Conservation (phyloP, 2,888 invertebrate genomes). For the Chouioia cunea region DNA sequence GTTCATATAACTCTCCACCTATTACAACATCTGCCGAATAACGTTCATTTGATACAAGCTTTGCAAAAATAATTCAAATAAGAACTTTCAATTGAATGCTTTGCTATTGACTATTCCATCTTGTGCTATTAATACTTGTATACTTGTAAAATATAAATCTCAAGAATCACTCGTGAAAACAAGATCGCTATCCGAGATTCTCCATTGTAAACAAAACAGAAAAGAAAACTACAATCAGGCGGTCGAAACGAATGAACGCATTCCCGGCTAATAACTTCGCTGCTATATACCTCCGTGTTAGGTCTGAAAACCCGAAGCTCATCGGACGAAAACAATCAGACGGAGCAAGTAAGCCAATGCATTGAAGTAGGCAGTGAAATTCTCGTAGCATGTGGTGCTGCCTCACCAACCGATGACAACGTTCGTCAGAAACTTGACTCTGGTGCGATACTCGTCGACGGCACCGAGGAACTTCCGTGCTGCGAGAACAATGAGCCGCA, state of each 20-base stretch:
- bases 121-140: too few relatives aligned
- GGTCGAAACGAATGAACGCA: not conserved
- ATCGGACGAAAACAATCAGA: slow-evolving; percentile 53
- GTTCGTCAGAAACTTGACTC: slow-evolving; percentile 70
- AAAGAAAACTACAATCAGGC: slow-evolving; percentile 9
- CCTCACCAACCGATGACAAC: slow-evolving; percentile 64
- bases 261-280: slow-evolving; percentile 40
- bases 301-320: slow-evolving; percentile 47
- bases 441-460: slow-evolving; percentile 71
- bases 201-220: slow-evolving; percentile 3
- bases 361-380: slow-evolving; percentile 67
- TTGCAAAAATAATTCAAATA: too few relatives aligned
- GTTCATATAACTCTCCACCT: too few relatives aligned
- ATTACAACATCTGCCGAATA: too few relatives aligned
- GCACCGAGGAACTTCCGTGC: slow-evolving; percentile 78
- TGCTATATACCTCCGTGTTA: slow-evolving; percentile 41
- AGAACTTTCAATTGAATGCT: too few relatives aligned
- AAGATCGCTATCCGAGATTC: slow-evolving; percentile 24
- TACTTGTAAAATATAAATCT: not conserved
- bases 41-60: too few relatives aligned
- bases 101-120: too few relatives aligned
- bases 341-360: slow-evolving; percentile 49
- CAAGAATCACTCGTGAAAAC: not conserved
- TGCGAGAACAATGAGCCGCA: slow-evolving; percentile 40
- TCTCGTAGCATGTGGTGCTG: slow-evolving; percentile 62